These are phyloP conservation scores for Dasysyrphus tricinctus DNA, from an alignment of 2,888 invertebrate species.

Conservation along the genomic window DNA sequence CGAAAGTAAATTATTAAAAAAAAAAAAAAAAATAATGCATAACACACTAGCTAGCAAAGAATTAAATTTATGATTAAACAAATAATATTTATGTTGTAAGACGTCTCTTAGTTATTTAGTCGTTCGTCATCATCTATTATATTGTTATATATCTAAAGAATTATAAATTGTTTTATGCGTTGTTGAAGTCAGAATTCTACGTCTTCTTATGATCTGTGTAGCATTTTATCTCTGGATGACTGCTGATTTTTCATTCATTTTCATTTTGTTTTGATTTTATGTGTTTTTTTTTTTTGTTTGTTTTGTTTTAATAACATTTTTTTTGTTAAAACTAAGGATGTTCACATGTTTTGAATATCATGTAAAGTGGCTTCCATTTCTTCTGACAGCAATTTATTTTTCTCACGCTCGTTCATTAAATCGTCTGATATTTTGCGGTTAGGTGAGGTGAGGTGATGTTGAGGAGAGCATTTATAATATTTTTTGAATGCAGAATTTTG, in stretches of 20 bases:
- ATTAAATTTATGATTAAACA: slow-evolving; percentile 33
- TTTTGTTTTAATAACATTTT: slow-evolving; percentile 55
- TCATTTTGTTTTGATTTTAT: slow-evolving; percentile 36
- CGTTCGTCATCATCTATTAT: slow-evolving; percentile 16
- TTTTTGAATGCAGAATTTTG: slow-evolving; percentile 60
- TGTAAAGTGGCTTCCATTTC: slow-evolving; percentile 99
- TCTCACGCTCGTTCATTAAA: slow-evolving; percentile 96
- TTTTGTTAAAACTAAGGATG: slow-evolving; percentile 50
- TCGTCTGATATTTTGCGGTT: slow-evolving; percentile 89
- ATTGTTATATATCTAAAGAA: slow-evolving; percentile 44
- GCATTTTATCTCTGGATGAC: slow-evolving; percentile 55
- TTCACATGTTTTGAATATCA: slow-evolving; percentile 99
- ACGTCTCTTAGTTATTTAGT: slow-evolving; percentile 41
- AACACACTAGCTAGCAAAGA: slow-evolving; percentile 57
- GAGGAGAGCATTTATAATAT: slow-evolving; percentile 42
- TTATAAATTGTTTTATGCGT: slow-evolving; percentile 37
- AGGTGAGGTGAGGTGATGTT: background rate
- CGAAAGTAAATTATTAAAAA: slow-evolving; percentile 34
- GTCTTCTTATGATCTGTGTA: slow-evolving; percentile 46
- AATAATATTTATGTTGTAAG: slow-evolving; percentile 8
- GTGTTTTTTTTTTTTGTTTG: slow-evolving; percentile 11
- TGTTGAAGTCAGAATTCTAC: slow-evolving; percentile 55
- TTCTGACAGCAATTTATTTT: slow-evolving; percentile 97
- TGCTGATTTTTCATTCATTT: slow-evolving; percentile 45
- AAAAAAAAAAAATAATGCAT: slow-evolving; percentile 33